phyloP scores from a whole-genome alignment of 2,113 vertebrate genomes.

The Procapra przewalskii region DNA sequence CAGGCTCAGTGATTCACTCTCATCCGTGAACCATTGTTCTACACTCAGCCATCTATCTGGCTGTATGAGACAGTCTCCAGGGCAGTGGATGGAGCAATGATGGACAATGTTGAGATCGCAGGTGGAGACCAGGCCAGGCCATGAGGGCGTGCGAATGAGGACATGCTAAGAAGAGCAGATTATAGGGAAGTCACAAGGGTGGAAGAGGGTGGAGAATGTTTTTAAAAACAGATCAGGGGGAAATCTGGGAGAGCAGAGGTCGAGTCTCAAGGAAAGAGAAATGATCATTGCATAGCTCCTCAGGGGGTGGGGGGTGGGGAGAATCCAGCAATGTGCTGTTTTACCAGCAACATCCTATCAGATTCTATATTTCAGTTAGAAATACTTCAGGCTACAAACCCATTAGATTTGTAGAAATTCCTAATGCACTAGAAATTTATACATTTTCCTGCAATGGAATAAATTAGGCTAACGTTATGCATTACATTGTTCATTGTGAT shows the following conservation, averaged over 20 bases:
- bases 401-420: too few species aligned
- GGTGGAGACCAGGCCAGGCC: not conserved
- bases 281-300: not conserved
- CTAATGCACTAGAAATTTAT: too few species aligned
- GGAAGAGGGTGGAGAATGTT: too few species aligned
- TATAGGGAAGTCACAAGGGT: fast-evolving
- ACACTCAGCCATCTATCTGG: not conserved
- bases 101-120: not conserved
- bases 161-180: not conserved
- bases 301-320: fast-evolving
- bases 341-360: too few species aligned
- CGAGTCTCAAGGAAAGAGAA: not conserved
- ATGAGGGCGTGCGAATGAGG: fast-evolving
- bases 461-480: too few species aligned
- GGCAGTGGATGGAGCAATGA: too few species aligned
- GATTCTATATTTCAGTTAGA: too few species aligned
- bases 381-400: too few species aligned
- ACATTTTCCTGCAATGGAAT: too few species aligned
- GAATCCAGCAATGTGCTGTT: too few species aligned
- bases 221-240: too few species aligned
- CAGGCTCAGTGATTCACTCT: not conserved
- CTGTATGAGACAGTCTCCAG: not conserved
- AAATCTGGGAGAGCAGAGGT: not conserved
- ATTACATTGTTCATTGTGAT: too few species aligned
- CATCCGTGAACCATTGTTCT: not conserved